Conservation (phyloP, 1,140 invertebrate genomes). For the Drosophila melanica region DNA sequence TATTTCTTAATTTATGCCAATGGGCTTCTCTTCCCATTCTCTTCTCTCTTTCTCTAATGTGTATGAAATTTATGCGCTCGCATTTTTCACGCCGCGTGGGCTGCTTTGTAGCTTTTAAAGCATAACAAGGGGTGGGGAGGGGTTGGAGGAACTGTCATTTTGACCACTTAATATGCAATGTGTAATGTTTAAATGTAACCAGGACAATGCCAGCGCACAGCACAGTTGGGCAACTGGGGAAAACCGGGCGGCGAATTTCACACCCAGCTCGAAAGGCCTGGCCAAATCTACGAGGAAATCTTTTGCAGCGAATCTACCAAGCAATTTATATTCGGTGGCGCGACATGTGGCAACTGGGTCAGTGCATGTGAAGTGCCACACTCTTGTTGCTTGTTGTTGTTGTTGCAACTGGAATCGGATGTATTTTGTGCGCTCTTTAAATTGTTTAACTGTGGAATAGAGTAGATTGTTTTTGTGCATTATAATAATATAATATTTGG, state of each 20-base stretch:
- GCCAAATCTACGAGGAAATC: slow-evolving; percentile 43
- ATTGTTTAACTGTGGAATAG: slow-evolving; percentile 15
- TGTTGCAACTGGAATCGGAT: slow-evolving; percentile 7
- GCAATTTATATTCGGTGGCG: slow-evolving; percentile 77
- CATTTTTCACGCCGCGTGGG: slow-evolving; percentile 48
- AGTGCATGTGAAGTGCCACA: slow-evolving; percentile 63
- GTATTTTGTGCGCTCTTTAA: slow-evolving; percentile 28
- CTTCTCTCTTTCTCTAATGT: slow-evolving; percentile 4
- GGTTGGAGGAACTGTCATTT: slow-evolving; percentile 38
- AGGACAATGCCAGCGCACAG: slow-evolving; percentile 64
- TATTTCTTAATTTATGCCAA: slow-evolving; percentile 74
- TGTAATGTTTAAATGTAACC: slow-evolving; percentile 80
- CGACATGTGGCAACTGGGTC: slow-evolving; percentile 65
- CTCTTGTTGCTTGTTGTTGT: slow-evolving; percentile 25
- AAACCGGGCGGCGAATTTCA: slow-evolving; percentile 3
- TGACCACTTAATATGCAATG: slow-evolving; percentile 78
- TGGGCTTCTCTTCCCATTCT: background rate
- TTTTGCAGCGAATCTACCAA: slow-evolving; percentile 33
- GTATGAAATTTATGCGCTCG: slow-evolving; percentile 57
- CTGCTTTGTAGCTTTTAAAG: slow-evolving; percentile 31
- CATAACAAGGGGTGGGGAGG: slow-evolving; percentile 7
- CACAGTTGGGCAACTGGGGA: background rate
- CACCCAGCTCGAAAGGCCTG: background rate
- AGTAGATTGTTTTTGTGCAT: background rate
- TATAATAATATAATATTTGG: too few relatives aligned